Conservation (phyloP, 2,888 invertebrate genomes). For the Apoderus coryli region DNA sequence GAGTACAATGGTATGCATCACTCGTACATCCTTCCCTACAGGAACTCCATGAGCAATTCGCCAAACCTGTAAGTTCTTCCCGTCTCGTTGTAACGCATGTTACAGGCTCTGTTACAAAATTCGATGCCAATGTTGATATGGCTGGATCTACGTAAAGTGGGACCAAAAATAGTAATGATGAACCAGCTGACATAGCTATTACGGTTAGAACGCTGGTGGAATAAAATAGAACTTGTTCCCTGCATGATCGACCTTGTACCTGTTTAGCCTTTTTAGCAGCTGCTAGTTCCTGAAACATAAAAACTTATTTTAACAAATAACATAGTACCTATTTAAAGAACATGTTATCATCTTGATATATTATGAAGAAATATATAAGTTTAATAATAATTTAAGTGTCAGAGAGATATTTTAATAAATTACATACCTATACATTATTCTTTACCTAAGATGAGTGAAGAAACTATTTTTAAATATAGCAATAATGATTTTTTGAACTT, state of each 20-base stretch:
- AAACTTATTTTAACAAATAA: conserved; percentile 3
- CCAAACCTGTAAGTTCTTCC: conserved; percentile 56
- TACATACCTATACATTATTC: too few relatives aligned
- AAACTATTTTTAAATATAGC: too few relatives aligned
- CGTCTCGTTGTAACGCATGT: conserved; percentile 56
- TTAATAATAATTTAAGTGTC: too few relatives aligned
- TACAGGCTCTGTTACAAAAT: conserved; percentile 60
- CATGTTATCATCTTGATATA: too few relatives aligned
- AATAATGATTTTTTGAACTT: too few relatives aligned
- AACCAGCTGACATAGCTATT: conserved; percentile 55
- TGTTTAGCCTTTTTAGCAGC: conserved; percentile 31
- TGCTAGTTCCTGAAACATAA: conserved; percentile 35
- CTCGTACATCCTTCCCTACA: conserved; percentile 71
- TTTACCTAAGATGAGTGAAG: too few relatives aligned
- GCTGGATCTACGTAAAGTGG: conserved; percentile 59
- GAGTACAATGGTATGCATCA: conserved; percentile 53
- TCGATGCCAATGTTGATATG: conserved; percentile 51
- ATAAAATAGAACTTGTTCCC: conserved; percentile 56
- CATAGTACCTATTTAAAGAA: too few relatives aligned
- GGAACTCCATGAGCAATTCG: conserved; percentile 68
- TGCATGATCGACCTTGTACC: conserved; percentile 39
- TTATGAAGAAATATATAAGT: too few relatives aligned
- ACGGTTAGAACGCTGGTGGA: conserved; percentile 55
- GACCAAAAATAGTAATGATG: conserved; percentile 56
- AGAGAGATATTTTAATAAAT: too few relatives aligned